phyloP scores from a whole-genome alignment of 2,797 vertebrate species.

The Macropus fuliginosus region DNA sequence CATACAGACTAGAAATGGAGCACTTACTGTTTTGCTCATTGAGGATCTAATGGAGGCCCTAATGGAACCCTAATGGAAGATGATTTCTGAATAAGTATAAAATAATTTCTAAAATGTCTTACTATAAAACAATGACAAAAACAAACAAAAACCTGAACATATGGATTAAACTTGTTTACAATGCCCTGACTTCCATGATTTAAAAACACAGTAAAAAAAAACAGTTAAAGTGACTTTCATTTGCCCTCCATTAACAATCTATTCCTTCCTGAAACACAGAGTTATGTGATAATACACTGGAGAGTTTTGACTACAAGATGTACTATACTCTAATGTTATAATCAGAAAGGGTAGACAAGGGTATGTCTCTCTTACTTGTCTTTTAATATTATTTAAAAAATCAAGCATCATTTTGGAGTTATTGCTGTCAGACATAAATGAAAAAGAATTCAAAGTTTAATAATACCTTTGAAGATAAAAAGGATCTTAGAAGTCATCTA shows the following conservation, averaged over 20 bases:
- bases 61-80: background rate
- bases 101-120: background rate
- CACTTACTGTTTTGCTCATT: background rate
- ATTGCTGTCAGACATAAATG: background rate
- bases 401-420: background rate
- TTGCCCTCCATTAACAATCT: constrained; percentile 21
- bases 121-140: background rate
- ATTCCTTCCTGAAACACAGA: background rate
- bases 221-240: background rate
- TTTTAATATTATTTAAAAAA: background rate
- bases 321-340: background rate
- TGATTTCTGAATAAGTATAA: background rate
- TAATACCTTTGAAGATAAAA: background rate
- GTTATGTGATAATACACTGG: constrained; percentile 2
- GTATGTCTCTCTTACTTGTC: background rate
- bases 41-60: background rate
- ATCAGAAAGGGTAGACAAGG: background rate
- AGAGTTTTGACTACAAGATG: constrained; percentile 6
- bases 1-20: constrained; percentile 52
- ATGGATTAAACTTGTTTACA: background rate
- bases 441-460: background rate
- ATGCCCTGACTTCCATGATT: background rate
- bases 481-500: background rate
- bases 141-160: background rate
- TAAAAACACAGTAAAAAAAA: background rate